Base-by-base conservation (phyloP, 2,888 invertebrate species). In the Rhaphigaster nebulosa region DNA sequence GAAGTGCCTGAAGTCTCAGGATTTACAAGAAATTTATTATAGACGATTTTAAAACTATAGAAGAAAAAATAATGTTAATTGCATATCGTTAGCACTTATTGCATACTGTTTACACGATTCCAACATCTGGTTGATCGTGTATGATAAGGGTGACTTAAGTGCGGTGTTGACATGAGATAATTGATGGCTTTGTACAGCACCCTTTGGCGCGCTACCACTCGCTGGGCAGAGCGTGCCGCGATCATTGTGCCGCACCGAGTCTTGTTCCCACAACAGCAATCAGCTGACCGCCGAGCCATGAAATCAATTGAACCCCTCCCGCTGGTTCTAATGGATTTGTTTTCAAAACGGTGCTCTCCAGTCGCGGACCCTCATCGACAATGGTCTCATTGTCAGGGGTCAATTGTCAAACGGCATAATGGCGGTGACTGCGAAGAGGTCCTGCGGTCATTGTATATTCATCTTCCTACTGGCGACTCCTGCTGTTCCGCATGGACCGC, bases 261-360 rank as follows among this genome's bases (percentile, higher is more conserved):
- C 88, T 88, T 88, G 88, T 88, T 88, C 88, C 88, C 65, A 88
- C 65, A 60, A 88, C 65, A 88, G 60, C 65, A 56, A 88, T 88
- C 88, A 88, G 56, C 88, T 88, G 88, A 88, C 65, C 88, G 34
- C 56, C n/a, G 65, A 60, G 56, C 65, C 60, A 38, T 56, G 60
- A 88, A 88, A 88, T 88, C 56, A 88, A 88, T 60, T 65, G 38
- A 88, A 41, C 41, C 88, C 88, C 52, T 56, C 45, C 84, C 88
- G 88, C 56, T 56, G 60, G 12, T 56, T 18, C 34, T 88, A 65
- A 88, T 88, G 56, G 88, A 88, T 88, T 88, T 88, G 88, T 88
- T 88, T 88, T 56, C 34, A 38, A n/a, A 41, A n/a, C 45, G 84
- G 84, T 84, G 13, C 41, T 80, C 80, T 56, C 88, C 54, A 88